A percentile compares a stretch with the other conserved stretches of the same genome.
Evolutionary conservation across 2,797 vertebrate genomes (phyloP).

Genomic region (Rhinatrema bivittatum): DNA sequence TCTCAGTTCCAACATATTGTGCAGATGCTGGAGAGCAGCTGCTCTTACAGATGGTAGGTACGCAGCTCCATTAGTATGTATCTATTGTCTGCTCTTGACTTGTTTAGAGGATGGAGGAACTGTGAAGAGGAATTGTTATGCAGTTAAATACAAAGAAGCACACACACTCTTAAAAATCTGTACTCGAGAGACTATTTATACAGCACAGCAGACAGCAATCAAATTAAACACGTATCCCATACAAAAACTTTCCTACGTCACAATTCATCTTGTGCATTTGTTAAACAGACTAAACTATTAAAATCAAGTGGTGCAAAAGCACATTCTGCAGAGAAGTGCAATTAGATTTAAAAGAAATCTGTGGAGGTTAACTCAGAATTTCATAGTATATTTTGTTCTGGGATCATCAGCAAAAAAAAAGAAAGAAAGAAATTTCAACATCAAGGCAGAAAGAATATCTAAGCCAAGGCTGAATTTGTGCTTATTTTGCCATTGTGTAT

Average conservation of each 20-base stretch:
- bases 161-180: conserved; percentile 40
- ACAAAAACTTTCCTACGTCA: conserved; percentile 59
- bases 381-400: conserved; percentile 13
- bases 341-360: conserved; percentile 45
- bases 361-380: conserved; percentile 38
- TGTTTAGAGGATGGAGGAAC: conserved; percentile 79
- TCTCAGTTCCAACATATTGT: conserved; percentile 98
- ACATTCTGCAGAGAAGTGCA: conserved; percentile 27
- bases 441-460: too few relatives aligned
- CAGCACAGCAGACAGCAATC: conserved; percentile 57
- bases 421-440: not conserved
- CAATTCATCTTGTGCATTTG: conserved; percentile 53
- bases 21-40: conserved; percentile 99
- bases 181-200: conserved; percentile 61
- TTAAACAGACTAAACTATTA: conserved; percentile 46
- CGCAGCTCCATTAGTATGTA: conserved; percentile 98
- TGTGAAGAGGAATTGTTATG: conserved; percentile 86
- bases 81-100: conserved; percentile 98
- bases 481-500: too few relatives aligned
- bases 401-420: conserved; percentile 15
- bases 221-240: conserved; percentile 62
- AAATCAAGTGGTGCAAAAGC: conserved; percentile 45
- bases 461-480: too few relatives aligned
- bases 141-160: conserved; percentile 61
- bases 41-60: conserved; percentile 99